These are phyloP conservation scores for Mastigias papua DNA, from an alignment of 30 jellyfish, hydroid and myxozoan species.

Conservation along the genomic window DNA sequence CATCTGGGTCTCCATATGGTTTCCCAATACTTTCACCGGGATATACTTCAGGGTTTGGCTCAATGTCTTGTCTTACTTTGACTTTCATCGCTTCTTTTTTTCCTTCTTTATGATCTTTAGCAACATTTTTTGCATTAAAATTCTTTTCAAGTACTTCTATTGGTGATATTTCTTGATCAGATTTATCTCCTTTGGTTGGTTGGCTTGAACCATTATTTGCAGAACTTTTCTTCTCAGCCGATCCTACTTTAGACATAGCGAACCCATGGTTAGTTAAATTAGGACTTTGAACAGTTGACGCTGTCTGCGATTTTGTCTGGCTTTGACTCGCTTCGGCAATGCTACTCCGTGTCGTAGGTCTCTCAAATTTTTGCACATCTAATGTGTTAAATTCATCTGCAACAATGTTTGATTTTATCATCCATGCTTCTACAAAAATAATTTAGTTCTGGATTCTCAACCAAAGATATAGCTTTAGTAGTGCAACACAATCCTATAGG, in stretches of 20 bases:
- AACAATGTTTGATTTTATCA: slow-evolving; percentile 39
- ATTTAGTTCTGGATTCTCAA: too few species aligned
- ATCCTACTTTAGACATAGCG: too few species aligned
- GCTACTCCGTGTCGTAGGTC: slow-evolving; percentile 13
- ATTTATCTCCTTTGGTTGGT: background rate
- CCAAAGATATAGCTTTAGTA: too few species aligned
- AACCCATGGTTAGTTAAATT: too few species aligned
- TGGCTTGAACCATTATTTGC: background rate
- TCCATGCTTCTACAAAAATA: slow-evolving; percentile 60
- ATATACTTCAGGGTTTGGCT: slow-evolving; percentile 61
- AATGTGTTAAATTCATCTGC: slow-evolving; percentile 47
- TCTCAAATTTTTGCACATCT: slow-evolving; percentile 30
- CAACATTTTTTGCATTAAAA: background rate
- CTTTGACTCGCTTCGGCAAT: slow-evolving; percentile 7
- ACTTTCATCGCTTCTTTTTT: background rate
- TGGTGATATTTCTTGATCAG: background rate
- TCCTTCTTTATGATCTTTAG: slow-evolving; percentile 2
- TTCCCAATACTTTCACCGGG: slow-evolving; percentile 79
- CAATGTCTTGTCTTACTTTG: slow-evolving; percentile 69
- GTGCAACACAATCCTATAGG: too few species aligned
- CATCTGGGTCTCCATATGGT: slow-evolving; percentile 96
- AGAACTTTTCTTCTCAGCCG: background rate
- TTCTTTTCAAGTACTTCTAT: background rate
- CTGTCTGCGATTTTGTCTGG: background rate
- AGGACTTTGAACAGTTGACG: background rate